Evolutionary conservation across 1,140 invertebrate genomes (phyloP).

Genomic region (Sinella curviseta): DNA sequence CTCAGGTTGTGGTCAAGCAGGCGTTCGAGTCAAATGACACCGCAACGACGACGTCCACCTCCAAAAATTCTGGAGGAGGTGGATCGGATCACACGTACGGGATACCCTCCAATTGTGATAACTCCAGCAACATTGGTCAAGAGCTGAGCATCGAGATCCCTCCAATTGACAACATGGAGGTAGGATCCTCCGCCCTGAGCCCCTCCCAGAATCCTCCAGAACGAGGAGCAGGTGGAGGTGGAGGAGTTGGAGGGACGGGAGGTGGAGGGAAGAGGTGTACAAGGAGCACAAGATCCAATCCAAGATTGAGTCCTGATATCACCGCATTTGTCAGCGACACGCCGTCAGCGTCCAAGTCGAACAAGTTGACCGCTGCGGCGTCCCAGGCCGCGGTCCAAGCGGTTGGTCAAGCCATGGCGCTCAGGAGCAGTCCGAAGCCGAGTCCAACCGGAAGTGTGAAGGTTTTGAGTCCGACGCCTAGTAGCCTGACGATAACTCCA

Average conservation of each 20-base stretch:
- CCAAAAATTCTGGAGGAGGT: background rate
- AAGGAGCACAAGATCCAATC: slow-evolving; percentile 45
- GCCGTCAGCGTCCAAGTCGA: no score
- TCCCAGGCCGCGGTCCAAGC: no score
- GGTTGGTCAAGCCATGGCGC: slow-evolving; percentile 20
- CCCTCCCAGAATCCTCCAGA: slow-evolving; percentile 12
- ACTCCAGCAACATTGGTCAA: slow-evolving; percentile 52
- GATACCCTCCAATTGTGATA: background rate
- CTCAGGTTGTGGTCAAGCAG: no score
- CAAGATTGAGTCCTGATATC: slow-evolving; percentile 48
- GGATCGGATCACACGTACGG: slow-evolving; percentile 32
- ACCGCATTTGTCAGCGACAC: slow-evolving; percentile 45
- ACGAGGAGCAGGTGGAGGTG: no score
- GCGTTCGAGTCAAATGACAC: slow-evolving; percentile 16
- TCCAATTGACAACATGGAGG: slow-evolving; percentile 56
- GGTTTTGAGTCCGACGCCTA: slow-evolving; percentile 40
- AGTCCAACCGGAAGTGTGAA: slow-evolving; percentile 48
- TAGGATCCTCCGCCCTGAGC: background rate
- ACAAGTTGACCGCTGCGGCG: no score
- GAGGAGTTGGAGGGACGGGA: no score
- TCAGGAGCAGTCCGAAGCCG: slow-evolving; percentile 47
- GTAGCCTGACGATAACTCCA: slow-evolving; percentile 1
- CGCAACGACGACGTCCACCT: no score
- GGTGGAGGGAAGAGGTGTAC: slow-evolving; percentile 37
- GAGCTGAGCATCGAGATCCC: slow-evolving; percentile 77